These are phyloP conservation scores for Drosophila arizonae DNA, from an alignment of 1,140 invertebrate species.

Conservation along the genomic window DNA sequence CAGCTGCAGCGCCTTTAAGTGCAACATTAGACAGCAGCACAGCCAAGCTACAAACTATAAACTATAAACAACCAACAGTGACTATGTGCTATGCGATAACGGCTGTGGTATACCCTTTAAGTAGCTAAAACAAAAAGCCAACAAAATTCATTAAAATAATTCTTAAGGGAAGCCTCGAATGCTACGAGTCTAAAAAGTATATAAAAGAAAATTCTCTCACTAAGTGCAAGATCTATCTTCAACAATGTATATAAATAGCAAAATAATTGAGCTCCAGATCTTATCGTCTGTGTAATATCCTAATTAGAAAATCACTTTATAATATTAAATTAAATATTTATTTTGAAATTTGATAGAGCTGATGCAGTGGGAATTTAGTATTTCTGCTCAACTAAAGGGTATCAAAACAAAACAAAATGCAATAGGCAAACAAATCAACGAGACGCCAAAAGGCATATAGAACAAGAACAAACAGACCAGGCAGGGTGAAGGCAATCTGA, in stretches of 20 bases:
- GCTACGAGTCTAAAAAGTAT: too few species aligned
- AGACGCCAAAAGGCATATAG: constrained; percentile 22
- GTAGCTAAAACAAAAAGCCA: not conserved
- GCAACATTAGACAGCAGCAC: constrained; percentile 27
- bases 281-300: too few species aligned
- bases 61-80: constrained; percentile 16
- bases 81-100: not conserved
- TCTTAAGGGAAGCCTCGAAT: too few species aligned
- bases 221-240: too few species aligned
- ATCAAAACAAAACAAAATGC: constrained; percentile 30
- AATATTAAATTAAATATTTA: too few species aligned
- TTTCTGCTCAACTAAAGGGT: not conserved
- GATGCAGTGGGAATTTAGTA: not conserved
- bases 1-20: constrained; percentile 6
- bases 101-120: not conserved
- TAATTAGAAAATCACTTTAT: too few species aligned
- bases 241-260: too few species aligned
- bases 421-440: constrained; percentile 17
- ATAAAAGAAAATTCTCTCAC: too few species aligned
- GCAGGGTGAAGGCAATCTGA: constrained; percentile 24
- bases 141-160: not conserved
- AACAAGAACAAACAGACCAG: not conserved
- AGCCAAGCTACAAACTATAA: not conserved
- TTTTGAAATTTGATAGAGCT: too few species aligned
- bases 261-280: too few species aligned